Evolutionary conservation across 1,140 invertebrate species (phyloP).

Genomic region (Onthophagus taurus): DNA sequence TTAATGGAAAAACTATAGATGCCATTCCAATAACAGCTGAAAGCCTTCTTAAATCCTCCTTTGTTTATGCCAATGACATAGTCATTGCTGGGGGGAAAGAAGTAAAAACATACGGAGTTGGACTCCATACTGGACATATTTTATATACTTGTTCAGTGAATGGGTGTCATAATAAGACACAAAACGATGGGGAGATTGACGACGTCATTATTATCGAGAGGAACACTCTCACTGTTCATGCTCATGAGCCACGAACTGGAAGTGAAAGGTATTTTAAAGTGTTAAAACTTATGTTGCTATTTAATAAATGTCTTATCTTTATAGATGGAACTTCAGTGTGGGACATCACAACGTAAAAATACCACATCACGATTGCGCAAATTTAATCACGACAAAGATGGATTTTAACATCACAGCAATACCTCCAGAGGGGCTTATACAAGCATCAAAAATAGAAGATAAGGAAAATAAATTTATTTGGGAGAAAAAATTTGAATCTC

Average conservation of each 20-base stretch:
- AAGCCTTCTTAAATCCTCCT: slow-evolving; percentile 71
- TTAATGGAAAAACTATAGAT: slow-evolving; percentile 82
- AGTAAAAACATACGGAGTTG: slow-evolving; percentile 60
- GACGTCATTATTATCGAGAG: slow-evolving; percentile 71
- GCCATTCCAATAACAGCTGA: slow-evolving; percentile 78
- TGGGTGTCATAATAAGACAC: slow-evolving; percentile 57
- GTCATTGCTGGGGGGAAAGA: slow-evolving; percentile 70
- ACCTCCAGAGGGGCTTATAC: slow-evolving; percentile 67
- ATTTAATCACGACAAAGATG: slow-evolving; percentile 34
- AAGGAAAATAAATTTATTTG: slow-evolving; percentile 50
- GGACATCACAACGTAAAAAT: slow-evolving; percentile 74
- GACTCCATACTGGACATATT: slow-evolving; percentile 62
- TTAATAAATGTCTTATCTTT: slow-evolving; percentile 11
- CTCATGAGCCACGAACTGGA: slow-evolving; percentile 73
- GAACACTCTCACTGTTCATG: slow-evolving; percentile 76
- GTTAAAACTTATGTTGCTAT: not conserved
- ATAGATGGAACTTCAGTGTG: slow-evolving; percentile 92
- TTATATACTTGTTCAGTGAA: slow-evolving; percentile 67
- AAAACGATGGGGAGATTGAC: slow-evolving; percentile 37
- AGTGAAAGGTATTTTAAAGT: slow-evolving; percentile 64
- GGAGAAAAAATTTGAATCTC: slow-evolving; percentile 70
- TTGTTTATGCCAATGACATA: slow-evolving; percentile 74
- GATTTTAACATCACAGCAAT: slow-evolving; percentile 54
- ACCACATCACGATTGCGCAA: slow-evolving; percentile 29
- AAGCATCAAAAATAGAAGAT: slow-evolving; percentile 47